phyloP scores from a whole-genome alignment of 2,888 invertebrate genomes.

The Leucophenga maculata region DNA sequence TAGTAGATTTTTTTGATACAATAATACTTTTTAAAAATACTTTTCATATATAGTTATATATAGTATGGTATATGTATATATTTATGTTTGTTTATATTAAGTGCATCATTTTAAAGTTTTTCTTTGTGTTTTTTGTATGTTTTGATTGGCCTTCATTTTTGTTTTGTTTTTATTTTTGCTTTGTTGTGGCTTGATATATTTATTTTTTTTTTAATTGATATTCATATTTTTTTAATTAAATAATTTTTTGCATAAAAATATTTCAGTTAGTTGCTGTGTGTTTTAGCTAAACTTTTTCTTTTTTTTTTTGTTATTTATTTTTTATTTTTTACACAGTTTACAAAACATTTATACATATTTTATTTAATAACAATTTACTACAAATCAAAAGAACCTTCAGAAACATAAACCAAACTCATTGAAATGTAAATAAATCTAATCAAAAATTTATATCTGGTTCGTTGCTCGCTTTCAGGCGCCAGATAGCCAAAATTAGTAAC shows the following conservation, averaged over 20 bases:
- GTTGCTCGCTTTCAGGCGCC: constrained; percentile 20
- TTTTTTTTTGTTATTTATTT: constrained; percentile 1
- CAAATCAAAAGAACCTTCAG: not conserved
- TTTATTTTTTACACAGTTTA: constrained; percentile 7
- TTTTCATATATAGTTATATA: constrained; percentile 25
- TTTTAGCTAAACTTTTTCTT: not conserved
- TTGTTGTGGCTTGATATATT: too few species aligned
- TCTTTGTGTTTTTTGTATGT: constrained; percentile 29
- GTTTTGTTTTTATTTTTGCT: too few species aligned
- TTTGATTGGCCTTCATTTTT: not conserved
- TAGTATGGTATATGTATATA: constrained; percentile 18
- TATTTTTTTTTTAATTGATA: too few species aligned
- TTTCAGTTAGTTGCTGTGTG: not conserved
- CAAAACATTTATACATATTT: not conserved
- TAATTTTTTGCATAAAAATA: not conserved
- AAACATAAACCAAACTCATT: not conserved
- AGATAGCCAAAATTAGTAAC: constrained; percentile 18
- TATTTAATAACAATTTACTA: too few species aligned
- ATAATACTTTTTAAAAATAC: constrained; percentile 33
- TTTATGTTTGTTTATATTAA: constrained; percentile 22
- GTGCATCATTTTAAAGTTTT: constrained; percentile 24
- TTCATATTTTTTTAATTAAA: not conserved
- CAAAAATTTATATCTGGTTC: constrained; percentile 4
- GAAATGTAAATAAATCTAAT: not conserved
- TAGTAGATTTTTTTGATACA: constrained; percentile 18